Evolutionary conservation across 2,888 invertebrate genomes (phyloP).

Genomic region (Prostheceraeus crozeri): DNA sequence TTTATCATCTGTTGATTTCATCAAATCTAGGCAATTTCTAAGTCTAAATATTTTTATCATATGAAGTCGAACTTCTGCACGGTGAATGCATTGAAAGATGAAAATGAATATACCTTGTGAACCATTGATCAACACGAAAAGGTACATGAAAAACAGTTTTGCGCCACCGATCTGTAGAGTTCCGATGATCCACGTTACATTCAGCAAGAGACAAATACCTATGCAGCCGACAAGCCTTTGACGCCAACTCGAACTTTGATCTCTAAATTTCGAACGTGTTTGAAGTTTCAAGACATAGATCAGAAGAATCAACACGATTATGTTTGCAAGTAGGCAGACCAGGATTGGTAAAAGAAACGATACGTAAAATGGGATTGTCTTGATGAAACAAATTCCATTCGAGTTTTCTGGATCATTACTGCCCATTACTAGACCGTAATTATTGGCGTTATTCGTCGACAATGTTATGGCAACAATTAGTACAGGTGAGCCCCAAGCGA

Average conservation of each 20-base stretch:
- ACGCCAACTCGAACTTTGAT: neutral
- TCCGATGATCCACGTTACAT: slow-evolving; percentile 9
- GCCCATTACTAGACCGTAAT: neutral
- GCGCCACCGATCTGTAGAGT: neutral
- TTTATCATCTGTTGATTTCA: too few relatives aligned
- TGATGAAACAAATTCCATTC: neutral
- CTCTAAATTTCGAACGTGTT: neutral
- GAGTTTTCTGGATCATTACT: neutral
- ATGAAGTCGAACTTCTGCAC: neutral
- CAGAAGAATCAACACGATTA: neutral
- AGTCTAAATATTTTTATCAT: neutral
- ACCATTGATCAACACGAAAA: neutral
- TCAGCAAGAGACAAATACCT: neutral
- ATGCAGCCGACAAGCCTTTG: neutral
- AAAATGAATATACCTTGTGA: slow-evolving; percentile 16
- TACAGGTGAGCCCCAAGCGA: slow-evolving; percentile 8
- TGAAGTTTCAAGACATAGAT: neutral
- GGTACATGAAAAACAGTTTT: neutral
- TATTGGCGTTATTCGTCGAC: neutral
- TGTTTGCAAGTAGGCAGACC: neutral
- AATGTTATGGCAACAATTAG: neutral
- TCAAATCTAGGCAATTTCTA: too few relatives aligned
- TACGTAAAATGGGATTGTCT: neutral
- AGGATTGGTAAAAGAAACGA: neutral
- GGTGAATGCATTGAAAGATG: neutral